Conservation (phyloP, 2,888 invertebrate genomes). For the Drosophila fulvimacula region DNA sequence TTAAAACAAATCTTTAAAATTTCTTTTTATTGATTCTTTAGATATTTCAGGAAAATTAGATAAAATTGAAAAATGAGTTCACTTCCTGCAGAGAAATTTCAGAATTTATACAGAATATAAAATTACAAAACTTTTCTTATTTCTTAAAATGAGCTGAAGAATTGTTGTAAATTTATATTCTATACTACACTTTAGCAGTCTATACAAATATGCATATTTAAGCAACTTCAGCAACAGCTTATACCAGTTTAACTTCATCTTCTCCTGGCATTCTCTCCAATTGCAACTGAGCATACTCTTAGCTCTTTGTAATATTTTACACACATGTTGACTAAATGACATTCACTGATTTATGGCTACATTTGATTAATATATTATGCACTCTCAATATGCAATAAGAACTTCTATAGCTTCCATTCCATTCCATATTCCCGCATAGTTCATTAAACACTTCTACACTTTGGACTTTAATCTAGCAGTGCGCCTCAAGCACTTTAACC, state of each 20-base stretch:
- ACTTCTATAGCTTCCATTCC: conserved; percentile 5
- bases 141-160: no score
- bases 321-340: conserved; percentile 4
- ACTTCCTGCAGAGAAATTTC: no score
- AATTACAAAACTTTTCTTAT: no score
- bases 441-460: conserved; percentile 50
- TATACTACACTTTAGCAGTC: neutral
- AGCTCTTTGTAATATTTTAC: neutral
- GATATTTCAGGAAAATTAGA: no score
- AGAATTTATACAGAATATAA: no score
- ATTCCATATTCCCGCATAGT: conserved; percentile 10
- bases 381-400: conserved; percentile 12
- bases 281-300: neutral
- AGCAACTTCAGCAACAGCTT: neutral
- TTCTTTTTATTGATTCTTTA: no score
- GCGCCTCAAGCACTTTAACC: conserved; percentile 53
- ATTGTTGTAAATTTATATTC: no score
- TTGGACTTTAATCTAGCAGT: conserved; percentile 39
- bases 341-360: conserved; percentile 7
- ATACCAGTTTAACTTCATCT: neutral
- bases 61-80: no score
- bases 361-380: conserved; percentile 14
- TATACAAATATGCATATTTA: neutral
- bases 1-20: no score
- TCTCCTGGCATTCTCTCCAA: neutral